Base-by-base conservation (phyloP, 92 coral and sea anemone species). In the Phenganax subtilis region DNA sequence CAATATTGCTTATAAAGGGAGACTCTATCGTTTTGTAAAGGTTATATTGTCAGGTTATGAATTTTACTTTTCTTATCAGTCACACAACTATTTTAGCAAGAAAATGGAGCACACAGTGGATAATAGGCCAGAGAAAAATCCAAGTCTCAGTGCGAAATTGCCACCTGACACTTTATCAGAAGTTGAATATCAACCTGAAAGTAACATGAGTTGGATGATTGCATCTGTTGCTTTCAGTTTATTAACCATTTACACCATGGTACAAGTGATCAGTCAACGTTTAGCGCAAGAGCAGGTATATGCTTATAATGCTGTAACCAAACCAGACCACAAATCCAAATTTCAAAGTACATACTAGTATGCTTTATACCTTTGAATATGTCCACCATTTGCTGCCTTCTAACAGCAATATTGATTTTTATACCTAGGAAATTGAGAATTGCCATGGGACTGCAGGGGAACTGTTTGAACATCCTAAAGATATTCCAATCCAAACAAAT, bases 181-280 rank as follows among this genome's bases (percentile, higher is more conserved):
- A 7, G 52, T 6, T 12, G 73, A 68, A 14, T 30, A 12, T 68
- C 53, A 51, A 68, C 53, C 53, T 30, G n/a, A 68, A 29, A 68
- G 12, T 12, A 25, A 30, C 37, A 20, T 68, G 5, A 68, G 10
- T 2, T 54, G 80, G 80, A 75, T 75, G 67, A 76, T 60, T 7
- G 29, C 60, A 25, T 25, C 70, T 14, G 67, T 76, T 76, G 81
- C 55, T 44, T 25, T 59, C 31, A 14, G 70, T 60, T 44, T 76
- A 59, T 16, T 76, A 0, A 31, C 70, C 54, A 52, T 76, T 30
- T 76, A 51, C 56, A 52, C 70, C 27, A 54, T 59, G 70, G 51
- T 76, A 2, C 47, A 57, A 15, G 12, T 17, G 81, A 76, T 76
- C 29, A 58, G 25, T 61, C 15, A 75, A n/a, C 17, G 27, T 53